Base-by-base conservation (phyloP, 2,113 vertebrate genomes). In the Fukomys damarensis region DNA sequence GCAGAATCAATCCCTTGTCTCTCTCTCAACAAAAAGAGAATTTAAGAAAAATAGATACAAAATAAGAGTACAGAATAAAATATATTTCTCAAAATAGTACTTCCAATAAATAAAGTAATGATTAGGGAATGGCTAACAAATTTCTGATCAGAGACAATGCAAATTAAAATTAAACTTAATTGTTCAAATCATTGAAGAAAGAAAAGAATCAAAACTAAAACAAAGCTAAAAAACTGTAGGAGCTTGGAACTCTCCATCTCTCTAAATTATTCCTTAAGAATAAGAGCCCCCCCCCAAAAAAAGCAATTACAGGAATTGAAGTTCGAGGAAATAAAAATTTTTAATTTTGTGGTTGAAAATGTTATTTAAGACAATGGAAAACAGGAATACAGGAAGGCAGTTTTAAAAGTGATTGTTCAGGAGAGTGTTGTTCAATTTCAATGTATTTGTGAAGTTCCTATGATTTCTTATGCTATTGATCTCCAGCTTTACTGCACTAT, bases 121-220 rank as follows among this genome's bases (percentile, higher is more conserved):
- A 56, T 35, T 65, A 61, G 11, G 24, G 54, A 8, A 43, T 38
- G 54, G 38, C 54, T 43, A 63, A 84, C 38, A 54, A 14, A 32
- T 2, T 96, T 91, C 35, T 91, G 22, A 91, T 77, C 49, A 95
- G 17, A 19, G 66, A 58, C 7, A 61, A 74, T 16, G 7, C 14
- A 80, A 87, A 17, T 77, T 58, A 90, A 32, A 61, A 82, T 61
- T 87, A 86, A 89, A 90, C 7, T 66, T 90, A 82, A 90, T 82
- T 59, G 3, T 61, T 11, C 52, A 66, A 81, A 93, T 20, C 8
- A 66, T 22, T 74, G 0, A 80, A 52, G 74, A 90, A 0, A 74
- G 65, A 90, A 95, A 49, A 46, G 65, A 77, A 86, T 35, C 2
- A 35, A 91, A 86, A 63, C 52, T 49, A 70, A 79, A 52, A 35